A percentile compares a stretch with the other conserved stretches of the same genome.
phyloP scores from a whole-genome alignment of 2,797 vertebrate genomes.

The Caiman crocodilus region DNA sequence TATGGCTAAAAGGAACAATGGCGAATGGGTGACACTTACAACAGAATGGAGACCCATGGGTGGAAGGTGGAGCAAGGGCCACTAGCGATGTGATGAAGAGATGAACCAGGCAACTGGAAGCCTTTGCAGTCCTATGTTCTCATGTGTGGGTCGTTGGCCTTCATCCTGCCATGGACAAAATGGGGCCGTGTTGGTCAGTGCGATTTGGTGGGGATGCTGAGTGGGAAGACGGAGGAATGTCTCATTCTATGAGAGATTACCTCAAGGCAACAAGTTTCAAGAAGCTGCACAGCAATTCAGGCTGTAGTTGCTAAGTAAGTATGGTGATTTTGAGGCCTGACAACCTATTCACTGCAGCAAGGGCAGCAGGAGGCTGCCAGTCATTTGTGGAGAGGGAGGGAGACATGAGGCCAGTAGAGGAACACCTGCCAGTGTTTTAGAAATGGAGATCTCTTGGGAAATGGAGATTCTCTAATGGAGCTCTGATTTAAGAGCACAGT shows the following conservation, averaged over 20 bases:
- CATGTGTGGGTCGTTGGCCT: slow-evolving; percentile 7
- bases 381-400: neutral
- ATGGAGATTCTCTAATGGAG: neutral
- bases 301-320: neutral
- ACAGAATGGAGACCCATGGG: neutral
- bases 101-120: neutral
- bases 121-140: neutral
- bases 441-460: neutral
- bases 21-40: neutral
- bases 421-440: neutral
- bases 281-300: neutral
- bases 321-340: neutral
- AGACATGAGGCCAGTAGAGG: neutral
- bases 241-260: neutral
- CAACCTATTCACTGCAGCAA: accelerated
- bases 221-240: neutral
- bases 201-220: neutral
- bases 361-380: neutral
- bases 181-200: slow-evolving; percentile 1
- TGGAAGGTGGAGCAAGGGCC: neutral
- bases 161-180: neutral
- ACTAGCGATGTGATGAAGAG: neutral
- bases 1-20: neutral
- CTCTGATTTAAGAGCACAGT: neutral
- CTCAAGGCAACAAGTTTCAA: neutral